phyloP scores from a whole-genome alignment of 53 echinoderm and acorn worm genomes.

The Echinarachnius parma region DNA sequence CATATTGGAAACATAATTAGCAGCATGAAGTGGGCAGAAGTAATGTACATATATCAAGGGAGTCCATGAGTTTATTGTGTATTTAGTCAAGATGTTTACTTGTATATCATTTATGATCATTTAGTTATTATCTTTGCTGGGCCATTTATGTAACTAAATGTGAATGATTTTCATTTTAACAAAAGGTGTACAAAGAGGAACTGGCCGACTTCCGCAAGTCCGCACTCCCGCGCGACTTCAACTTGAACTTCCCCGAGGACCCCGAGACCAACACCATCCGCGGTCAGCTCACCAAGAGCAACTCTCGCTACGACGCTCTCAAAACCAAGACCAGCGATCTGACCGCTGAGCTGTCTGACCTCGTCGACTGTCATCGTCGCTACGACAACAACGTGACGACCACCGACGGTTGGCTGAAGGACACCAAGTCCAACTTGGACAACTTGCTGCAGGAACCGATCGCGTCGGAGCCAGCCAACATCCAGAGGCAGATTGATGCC shows the following conservation, averaged over 20 bases:
- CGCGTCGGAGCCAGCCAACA: constrained; percentile 86
- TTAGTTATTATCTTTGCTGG: too few species aligned
- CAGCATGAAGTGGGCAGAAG: too few species aligned
- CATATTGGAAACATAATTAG: too few species aligned
- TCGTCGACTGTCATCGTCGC: constrained; percentile 75
- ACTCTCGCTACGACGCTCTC: constrained; percentile 80
- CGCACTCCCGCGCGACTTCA: constrained; percentile 81
- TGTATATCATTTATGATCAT: too few species aligned
- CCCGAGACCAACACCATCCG: constrained; percentile 72
- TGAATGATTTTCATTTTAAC: too few species aligned
- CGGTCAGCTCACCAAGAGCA: constrained; percentile 61
- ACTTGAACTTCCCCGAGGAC: constrained; percentile 78
- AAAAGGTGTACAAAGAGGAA: constrained; percentile 83
- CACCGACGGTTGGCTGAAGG: constrained; percentile 76
- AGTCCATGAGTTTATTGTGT: too few species aligned
- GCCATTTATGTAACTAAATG: too few species aligned
- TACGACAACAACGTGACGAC: constrained; percentile 69
- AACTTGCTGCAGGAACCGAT: constrained; percentile 74
- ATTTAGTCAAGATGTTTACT: too few species aligned
- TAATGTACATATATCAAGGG: too few species aligned
- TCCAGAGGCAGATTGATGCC: constrained; percentile 88
- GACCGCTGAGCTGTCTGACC: constrained; percentile 62
- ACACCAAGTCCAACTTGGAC: constrained; percentile 66
- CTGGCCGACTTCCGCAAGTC: constrained; percentile 80
- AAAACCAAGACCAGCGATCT: constrained; percentile 64